Conservation (phyloP, 2,888 invertebrate genomes). For the Hirtodrosophila alboralis region DNA sequence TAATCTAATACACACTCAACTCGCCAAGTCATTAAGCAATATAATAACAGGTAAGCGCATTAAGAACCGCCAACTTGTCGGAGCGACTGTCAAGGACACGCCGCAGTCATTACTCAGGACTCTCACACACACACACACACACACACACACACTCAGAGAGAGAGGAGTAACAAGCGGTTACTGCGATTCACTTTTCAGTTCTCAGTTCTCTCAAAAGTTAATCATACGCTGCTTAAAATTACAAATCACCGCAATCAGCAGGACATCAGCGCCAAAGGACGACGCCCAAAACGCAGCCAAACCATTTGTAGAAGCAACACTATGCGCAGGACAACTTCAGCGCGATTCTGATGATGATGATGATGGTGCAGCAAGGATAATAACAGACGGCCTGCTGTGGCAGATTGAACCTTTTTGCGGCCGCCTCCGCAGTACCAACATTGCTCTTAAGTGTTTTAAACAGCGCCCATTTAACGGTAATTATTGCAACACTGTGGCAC, state of each 20-base stretch:
- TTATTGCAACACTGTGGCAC: constrained; percentile 79
- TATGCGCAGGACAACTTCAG: constrained; percentile 6
- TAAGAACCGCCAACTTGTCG: constrained; percentile 42
- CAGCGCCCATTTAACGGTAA: constrained; percentile 77
- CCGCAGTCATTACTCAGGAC: constrained; percentile 48
- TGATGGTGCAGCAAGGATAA: constrained; percentile 51
- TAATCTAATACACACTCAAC: constrained; percentile 10
- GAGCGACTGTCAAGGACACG: constrained; percentile 54
- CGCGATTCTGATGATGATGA: constrained; percentile 6
- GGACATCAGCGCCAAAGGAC: constrained; percentile 40
- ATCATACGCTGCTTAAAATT: constrained; percentile 75
- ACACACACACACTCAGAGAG: neutral
- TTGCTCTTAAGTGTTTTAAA: constrained; percentile 72
- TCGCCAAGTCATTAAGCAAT: constrained; percentile 24
- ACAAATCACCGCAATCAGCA: constrained; percentile 74
- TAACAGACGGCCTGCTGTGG: constrained; percentile 63
- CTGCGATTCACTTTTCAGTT: constrained; percentile 14
- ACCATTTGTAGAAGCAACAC: constrained; percentile 12
- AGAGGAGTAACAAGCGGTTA: constrained; percentile 2
- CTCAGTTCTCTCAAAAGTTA: constrained; percentile 55
- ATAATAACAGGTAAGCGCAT: constrained; percentile 50
- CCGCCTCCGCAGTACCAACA: constrained; percentile 21
- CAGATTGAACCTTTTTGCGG: constrained; percentile 53
- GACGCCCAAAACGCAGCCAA: constrained; percentile 33
- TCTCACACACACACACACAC: constrained; percentile 3